These are phyloP conservation scores for Fratercula arctica DNA, from an alignment of 2,797 vertebrate species.

Conservation along the genomic window DNA sequence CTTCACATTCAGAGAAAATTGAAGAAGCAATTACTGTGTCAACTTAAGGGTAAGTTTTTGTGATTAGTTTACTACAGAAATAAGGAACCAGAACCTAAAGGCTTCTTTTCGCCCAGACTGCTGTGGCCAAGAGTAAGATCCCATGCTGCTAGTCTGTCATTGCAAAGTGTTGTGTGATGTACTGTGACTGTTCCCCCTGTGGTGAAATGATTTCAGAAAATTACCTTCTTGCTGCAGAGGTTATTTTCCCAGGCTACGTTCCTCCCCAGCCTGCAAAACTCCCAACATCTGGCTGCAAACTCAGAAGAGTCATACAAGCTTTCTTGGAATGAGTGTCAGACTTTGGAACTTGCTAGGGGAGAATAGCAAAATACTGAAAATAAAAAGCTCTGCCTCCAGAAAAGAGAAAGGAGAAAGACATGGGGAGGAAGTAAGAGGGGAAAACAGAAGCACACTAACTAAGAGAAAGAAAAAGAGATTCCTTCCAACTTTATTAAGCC, in stretches of 20 bases:
- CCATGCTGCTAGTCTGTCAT: neutral
- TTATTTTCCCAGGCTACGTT: neutral
- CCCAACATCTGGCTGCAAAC: neutral
- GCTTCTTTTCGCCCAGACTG: neutral
- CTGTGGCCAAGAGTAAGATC: neutral
- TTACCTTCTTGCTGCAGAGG: neutral
- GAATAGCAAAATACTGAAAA: neutral
- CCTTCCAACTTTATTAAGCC: neutral
- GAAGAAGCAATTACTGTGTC: neutral
- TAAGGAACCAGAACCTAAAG: neutral
- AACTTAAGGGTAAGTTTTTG: neutral
- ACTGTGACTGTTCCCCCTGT: neutral
- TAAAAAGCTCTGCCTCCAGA: neutral
- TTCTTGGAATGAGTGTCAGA: neutral
- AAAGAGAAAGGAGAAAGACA: neutral
- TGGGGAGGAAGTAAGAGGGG: neutral
- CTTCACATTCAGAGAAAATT: neutral
- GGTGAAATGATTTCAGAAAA: neutral
- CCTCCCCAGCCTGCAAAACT: neutral
- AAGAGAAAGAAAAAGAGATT: neutral
- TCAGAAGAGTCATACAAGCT: neutral
- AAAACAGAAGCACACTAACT: neutral
- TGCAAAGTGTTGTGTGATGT: accelerated
- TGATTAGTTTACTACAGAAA: neutral
- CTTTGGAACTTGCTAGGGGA: neutral